Base-by-base conservation (phyloP, 2,797 vertebrate species). In the Gallirallus australis region DNA sequence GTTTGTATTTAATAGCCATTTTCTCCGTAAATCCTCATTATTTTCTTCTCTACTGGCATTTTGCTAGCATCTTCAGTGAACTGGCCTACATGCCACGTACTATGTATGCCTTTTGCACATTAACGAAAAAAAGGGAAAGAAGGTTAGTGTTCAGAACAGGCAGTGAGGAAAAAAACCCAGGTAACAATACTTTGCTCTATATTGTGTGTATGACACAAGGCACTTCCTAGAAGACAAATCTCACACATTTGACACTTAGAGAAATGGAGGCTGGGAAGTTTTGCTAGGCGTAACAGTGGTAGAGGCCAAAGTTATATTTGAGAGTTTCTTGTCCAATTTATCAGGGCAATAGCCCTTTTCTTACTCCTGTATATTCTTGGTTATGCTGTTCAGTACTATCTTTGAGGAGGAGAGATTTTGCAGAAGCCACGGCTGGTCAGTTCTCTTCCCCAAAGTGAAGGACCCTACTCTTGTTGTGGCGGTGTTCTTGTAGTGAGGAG, bases 201-300 rank as follows among this genome's bases (percentile, higher is more conserved):
- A 31, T 28, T 3, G 1, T 23, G 5, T 2, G 1, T 48, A 15
- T 4, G 15, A 69, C 45, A 33, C 0, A 0, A 78, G 33, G 15
- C 12, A 28, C 27, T 88, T 77, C 61, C 18, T 47, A 50, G 30
- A 69, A 30, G 48, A 73, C 23, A 37, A 37, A 40, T 52, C 20
- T 79, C 24, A 59, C 50, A 10, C 17, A 33, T 70, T 42, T 64
- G 19, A 15, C 8, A 3, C n/a, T 30, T 0, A 39, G 48, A 78
- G 35, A 81, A 81, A 63, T 11, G 15, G 25, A 77, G 23, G 54
- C 63, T 42, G 5, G 30, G 16, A 78, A 71, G 18, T 57, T 71
- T 71, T 84, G 53, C 60, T 86, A 17, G 47, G 45, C 9, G 17
- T 68, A 84, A 9, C 16, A 10, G 5, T 60, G 21, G 11, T 31